Evolutionary conservation across 2,113 vertebrate species (phyloP).

Genomic region (Gymnogyps californianus): DNA sequence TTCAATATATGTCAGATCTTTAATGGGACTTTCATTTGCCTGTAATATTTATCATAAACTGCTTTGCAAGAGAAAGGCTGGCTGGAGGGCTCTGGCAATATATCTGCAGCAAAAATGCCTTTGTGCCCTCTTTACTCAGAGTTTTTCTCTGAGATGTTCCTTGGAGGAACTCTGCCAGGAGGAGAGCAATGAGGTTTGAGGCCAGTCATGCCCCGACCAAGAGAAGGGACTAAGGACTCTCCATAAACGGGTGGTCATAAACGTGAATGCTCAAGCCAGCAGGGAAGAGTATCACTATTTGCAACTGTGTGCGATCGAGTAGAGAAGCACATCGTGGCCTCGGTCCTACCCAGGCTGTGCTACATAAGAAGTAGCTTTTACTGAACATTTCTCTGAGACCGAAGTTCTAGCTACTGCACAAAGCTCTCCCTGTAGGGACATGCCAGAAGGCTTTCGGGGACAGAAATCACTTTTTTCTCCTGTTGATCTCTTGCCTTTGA

Average conservation of each 20-base stretch:
- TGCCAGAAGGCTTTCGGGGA: rapidly evolving
- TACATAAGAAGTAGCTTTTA: neutral
- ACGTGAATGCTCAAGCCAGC: neutral
- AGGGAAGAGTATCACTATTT: neutral
- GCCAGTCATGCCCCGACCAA: neutral
- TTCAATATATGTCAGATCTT: neutral
- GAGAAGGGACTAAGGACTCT: neutral
- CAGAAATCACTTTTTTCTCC: neutral
- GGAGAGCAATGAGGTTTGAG: neutral
- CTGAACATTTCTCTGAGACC: too few relatives aligned
- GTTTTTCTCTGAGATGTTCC: neutral
- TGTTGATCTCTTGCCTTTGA: neutral
- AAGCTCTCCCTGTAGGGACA: neutral
- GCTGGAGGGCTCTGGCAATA: neutral
- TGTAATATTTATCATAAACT: neutral
- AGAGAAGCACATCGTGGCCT: neutral
- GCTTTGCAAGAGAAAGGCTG: neutral
- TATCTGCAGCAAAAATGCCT: neutral
- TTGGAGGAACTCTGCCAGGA: neutral
- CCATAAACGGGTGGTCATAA: rapidly evolving
- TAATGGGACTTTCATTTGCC: neutral
- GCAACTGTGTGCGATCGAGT: rapidly evolving
- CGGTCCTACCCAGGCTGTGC: neutral
- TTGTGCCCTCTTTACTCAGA: neutral
- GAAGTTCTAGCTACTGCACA: neutral